phyloP scores from a whole-genome alignment of 2,113 vertebrate genomes.

The Dipodomys spectabilis region DNA sequence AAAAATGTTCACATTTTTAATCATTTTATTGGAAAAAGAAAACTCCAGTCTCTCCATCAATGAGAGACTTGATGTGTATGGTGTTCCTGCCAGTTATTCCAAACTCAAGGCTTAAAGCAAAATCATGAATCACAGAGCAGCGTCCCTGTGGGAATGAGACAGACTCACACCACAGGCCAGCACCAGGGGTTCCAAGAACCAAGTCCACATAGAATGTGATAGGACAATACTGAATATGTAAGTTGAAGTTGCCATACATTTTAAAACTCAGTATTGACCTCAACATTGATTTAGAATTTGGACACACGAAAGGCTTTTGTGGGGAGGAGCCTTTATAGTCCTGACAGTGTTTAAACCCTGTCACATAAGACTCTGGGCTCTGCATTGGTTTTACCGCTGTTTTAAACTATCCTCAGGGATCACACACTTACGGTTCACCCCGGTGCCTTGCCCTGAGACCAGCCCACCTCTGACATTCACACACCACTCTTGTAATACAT shows the following conservation, averaged over 20 bases:
- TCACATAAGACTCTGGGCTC: neutral
- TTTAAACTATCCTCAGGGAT: too few relatives aligned
- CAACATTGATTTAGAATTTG: neutral
- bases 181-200: too few relatives aligned
- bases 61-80: too few relatives aligned
- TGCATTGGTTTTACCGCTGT: too few relatives aligned
- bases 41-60: neutral
- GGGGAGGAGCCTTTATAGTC: neutral
- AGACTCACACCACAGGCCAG: too few relatives aligned
- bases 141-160: too few relatives aligned
- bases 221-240: neutral
- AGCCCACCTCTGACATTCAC: too few relatives aligned
- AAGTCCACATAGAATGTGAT: fast-evolving
- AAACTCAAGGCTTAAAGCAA: too few relatives aligned
- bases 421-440: fast-evolving
- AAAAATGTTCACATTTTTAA: too few relatives aligned
- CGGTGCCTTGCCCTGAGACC: fast-evolving
- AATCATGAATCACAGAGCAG: too few relatives aligned
- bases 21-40: neutral
- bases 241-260: neutral
- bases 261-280: neutral
- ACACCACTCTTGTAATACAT: fast-evolving
- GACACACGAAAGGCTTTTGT: neutral
- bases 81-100: too few relatives aligned
- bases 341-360: neutral